These are phyloP conservation scores for Lycaena phlaeas DNA, from an alignment of 2,888 invertebrate species.

Conservation along the genomic window DNA sequence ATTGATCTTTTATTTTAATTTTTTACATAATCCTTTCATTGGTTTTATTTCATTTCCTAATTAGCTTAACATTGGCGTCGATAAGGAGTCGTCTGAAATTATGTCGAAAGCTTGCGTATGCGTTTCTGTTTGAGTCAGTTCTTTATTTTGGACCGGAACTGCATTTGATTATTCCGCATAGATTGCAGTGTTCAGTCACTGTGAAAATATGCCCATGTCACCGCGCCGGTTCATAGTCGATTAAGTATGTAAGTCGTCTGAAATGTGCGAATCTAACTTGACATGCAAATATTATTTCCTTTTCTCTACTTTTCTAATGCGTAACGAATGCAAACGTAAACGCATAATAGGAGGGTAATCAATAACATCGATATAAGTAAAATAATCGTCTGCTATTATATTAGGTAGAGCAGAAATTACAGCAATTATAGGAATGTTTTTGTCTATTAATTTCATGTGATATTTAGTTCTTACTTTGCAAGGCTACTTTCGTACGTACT, in stretches of 20 bases:
- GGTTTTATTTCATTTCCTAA: too few species aligned
- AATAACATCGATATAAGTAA: too few species aligned
- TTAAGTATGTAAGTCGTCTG: conserved; percentile 1
- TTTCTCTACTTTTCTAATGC: background rate
- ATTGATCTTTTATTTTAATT: too few species aligned
- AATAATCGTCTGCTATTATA: background rate
- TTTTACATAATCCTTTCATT: too few species aligned
- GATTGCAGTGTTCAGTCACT: background rate
- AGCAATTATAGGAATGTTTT: background rate
- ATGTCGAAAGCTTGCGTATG: too few species aligned
- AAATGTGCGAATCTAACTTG: background rate
- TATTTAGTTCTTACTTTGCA: too few species aligned
- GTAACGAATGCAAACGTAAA: background rate
- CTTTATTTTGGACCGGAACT: background rate
- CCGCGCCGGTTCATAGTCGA: conserved; percentile 1
- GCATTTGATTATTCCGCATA: background rate
- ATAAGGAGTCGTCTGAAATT: too few species aligned
- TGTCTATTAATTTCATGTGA: too few species aligned
- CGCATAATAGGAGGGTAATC: background rate
- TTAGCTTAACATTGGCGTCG: too few species aligned
- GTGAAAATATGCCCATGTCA: conserved; percentile 3
- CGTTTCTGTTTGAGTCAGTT: too few species aligned
- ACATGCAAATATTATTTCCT: background rate
- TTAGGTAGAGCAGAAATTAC: background rate
- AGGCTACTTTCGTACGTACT: too few species aligned